phyloP scores from a whole-genome alignment of 1,140 invertebrate species.

The Whitmania pigra region DNA sequence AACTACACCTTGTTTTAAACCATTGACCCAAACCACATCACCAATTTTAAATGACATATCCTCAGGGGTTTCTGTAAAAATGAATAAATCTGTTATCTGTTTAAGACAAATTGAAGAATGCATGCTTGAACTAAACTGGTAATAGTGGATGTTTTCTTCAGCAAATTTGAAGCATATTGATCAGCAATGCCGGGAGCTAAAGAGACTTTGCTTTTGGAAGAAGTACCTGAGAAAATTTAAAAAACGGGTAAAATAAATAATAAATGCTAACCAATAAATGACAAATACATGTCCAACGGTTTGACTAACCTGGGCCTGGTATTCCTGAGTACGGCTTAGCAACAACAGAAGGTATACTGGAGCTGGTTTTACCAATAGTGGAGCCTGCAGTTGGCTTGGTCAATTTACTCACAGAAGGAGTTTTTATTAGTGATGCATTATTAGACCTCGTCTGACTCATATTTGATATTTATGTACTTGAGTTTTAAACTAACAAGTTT shows the following conservation, averaged over 20 bases:
- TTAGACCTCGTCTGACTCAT: no score
- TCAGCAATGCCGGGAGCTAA: constrained; percentile 23
- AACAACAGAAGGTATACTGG: no score
- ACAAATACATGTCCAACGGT: background rate
- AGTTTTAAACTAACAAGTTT: no score
- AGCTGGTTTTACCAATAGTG: no score
- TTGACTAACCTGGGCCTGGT: no score
- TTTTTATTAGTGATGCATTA: no score
- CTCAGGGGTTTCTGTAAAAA: no score
- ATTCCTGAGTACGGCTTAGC: no score
- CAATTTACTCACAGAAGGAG: no score
- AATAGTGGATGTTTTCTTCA: constrained; percentile 27
- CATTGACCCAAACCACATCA: constrained; percentile 84
- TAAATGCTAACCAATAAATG: background rate
- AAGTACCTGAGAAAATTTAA: background rate
- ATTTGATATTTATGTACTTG: no score
- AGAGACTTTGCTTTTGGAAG: background rate
- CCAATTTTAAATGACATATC: constrained; percentile 70
- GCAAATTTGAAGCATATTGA: constrained; percentile 37
- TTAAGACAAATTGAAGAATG: background rate
- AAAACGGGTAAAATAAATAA: background rate
- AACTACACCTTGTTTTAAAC: constrained; percentile 79
- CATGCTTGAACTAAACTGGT: background rate
- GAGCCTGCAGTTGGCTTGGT: no score
- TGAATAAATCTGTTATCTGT: no score